These are phyloP conservation scores for Lamellibrachia satsuma DNA, from an alignment of 2,888 invertebrate genomes.

Conservation along the genomic window DNA sequence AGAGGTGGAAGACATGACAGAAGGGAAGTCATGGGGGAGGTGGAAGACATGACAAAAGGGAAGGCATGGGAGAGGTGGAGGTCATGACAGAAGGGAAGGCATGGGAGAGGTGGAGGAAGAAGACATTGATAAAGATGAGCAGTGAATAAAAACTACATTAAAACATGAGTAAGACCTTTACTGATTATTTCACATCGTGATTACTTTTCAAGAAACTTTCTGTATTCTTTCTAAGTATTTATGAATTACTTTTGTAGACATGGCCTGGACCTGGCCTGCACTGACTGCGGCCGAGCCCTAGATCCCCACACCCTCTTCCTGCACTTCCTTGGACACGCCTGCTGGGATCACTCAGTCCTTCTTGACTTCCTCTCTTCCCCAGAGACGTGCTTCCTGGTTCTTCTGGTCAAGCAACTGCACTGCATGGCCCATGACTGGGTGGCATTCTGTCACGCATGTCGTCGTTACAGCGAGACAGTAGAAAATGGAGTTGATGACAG, in stretches of 20 bases:
- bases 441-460: conserved; percentile 3
- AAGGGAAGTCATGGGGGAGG: no score
- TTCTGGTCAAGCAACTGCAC: conserved; percentile 49
- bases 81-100: no score
- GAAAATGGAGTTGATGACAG: not conserved
- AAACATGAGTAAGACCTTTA: no score
- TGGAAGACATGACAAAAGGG: no score
- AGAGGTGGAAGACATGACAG: no score
- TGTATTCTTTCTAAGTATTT: not conserved
- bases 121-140: no score
- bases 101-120: no score
- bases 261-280: not conserved
- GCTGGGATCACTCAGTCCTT: conserved; percentile 49
- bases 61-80: no score
- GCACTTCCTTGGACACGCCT: conserved; percentile 29
- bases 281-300: not conserved
- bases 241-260: not conserved
- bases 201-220: no score
- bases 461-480: not conserved
- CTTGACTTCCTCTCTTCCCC: conserved; percentile 57
- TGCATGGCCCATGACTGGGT: conserved; percentile 45
- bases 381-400: conserved; percentile 54
- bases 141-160: no score
- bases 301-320: conserved; percentile 33
- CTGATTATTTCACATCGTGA: no score